Evolutionary conservation across 2,797 vertebrate genomes (phyloP).

Genomic region (Chelidonichthys spinosus): DNA sequence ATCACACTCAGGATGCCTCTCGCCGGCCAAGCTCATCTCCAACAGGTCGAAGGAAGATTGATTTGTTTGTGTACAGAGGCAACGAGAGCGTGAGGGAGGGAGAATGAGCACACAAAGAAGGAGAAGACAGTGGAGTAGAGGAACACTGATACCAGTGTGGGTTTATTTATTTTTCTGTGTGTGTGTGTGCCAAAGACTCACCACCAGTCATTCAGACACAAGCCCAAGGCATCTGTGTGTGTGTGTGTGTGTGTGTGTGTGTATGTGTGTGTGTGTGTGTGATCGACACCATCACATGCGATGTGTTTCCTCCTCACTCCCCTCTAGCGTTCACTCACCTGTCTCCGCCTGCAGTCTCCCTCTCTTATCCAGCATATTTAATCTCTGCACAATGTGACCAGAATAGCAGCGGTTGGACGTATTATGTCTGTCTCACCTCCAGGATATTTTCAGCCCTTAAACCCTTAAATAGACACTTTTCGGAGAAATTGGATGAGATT

Average conservation of each 20-base stretch:
- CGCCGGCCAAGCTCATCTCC: constrained; percentile 57
- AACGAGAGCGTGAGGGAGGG: constrained; percentile 11
- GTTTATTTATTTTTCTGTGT: constrained; percentile 15
- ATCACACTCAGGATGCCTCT: constrained; percentile 63
- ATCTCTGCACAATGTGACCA: constrained; percentile 36
- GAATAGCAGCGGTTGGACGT: constrained; percentile 4
- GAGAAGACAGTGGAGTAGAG: constrained; percentile 28
- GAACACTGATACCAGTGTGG: constrained; percentile 10
- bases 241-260: not conserved
- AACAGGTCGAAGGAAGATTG: constrained; percentile 72
- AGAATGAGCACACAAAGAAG: not conserved
- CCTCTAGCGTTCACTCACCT: constrained; percentile 20
- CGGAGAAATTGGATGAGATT: not conserved
- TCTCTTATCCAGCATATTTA: constrained; percentile 23
- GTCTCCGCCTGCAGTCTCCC: constrained; percentile 16
- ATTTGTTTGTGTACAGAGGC: constrained; percentile 68
- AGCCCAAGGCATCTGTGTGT: constrained; percentile 1
- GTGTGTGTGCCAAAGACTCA: constrained; percentile 6
- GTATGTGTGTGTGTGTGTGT: not conserved
- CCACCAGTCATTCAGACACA: constrained; percentile 25
- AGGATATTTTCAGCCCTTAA: not conserved
- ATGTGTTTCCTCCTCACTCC: constrained; percentile 16
- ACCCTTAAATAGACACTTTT: constrained; percentile 3
- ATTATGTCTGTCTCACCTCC: constrained; percentile 22
- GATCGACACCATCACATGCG: constrained; percentile 9